Evolutionary conservation across 2,888 invertebrate genomes (phyloP), one percentile per base, ranked within the genome.

Genomic region (Ectemnius lituratus): DNA sequence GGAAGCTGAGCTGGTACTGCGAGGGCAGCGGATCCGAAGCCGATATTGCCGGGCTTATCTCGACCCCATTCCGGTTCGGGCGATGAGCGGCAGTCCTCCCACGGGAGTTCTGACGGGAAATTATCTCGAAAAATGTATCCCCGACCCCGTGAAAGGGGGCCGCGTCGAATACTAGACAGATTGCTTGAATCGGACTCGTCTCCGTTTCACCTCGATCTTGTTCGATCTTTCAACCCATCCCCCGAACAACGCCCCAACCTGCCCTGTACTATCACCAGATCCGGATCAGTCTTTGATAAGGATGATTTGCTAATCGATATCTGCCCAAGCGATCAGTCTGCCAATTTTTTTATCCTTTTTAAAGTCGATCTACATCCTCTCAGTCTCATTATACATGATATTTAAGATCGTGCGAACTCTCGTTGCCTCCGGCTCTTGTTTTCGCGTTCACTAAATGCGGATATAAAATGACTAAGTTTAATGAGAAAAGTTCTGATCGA

Each of bases 91-190:
- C 65, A 67, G 63, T 75, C 62, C 70, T 79, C 84, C 77, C 80
- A 56, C 27, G 81, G 72, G 81, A 80, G 67, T 84, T 84, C 85
- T 77, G 84, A 81, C 81, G 78, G 76, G 76, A 85, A 85, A 86
- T 86, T 86, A 86, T 86, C 85, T 84, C 84, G 80, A 84, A 85
- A 85, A 86, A 85, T 85, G 83, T 84, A 83, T 83, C 76, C 78
- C 58, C 59, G 47, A 60, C 47, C 61, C 45, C 49, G 37, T 45
- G 65, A 61, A 63, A 66, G 67, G 56, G 62, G 52, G 16, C 45
- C 27, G 61, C 27, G 47, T 72, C 70, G 67, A 64, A 71, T 65
- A 52, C 16, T 60, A 76, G 81, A 83, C 75, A 75, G 71, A 81
- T 83, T 70, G 75, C 65, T 67, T 37, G 57, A 73, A 70, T 82